phyloP scores from a whole-genome alignment of 2,113 vertebrate species.

The Arvicanthis niloticus region DNA sequence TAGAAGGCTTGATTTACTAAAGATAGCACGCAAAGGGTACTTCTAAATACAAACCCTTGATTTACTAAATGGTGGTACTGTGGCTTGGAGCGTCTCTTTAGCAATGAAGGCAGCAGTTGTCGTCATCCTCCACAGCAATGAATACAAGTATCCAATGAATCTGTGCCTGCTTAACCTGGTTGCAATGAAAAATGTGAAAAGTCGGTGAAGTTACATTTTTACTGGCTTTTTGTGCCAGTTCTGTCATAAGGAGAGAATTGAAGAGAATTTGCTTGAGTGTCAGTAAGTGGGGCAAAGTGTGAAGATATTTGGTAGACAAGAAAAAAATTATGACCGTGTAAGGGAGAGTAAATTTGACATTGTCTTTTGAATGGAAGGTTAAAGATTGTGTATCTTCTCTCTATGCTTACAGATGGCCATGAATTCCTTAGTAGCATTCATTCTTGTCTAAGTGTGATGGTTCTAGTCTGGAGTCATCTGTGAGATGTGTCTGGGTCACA shows the following conservation, averaged over 20 bases:
- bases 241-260: not conserved
- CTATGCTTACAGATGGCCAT: not conserved
- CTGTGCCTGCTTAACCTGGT: not conserved
- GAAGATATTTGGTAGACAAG: not conserved
- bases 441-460: not conserved
- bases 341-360: not conserved
- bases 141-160: not conserved
- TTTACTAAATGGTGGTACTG: too few species aligned
- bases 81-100: not conserved
- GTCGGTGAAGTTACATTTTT: not conserved
- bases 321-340: not conserved
- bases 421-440: not conserved
- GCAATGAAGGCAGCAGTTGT: not conserved
- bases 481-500: not conserved
- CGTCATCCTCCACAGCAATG: not conserved
- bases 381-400: not conserved
- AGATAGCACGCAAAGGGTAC: not conserved
- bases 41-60: not conserved
- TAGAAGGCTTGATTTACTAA: not conserved
- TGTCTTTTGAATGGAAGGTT: not conserved
- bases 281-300: not conserved
- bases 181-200: too few species aligned
- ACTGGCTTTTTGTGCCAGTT: not conserved
- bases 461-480: not conserved
- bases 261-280: not conserved